phyloP scores from a whole-genome alignment of 2,113 vertebrate species.

The Hipposideros armiger region DNA sequence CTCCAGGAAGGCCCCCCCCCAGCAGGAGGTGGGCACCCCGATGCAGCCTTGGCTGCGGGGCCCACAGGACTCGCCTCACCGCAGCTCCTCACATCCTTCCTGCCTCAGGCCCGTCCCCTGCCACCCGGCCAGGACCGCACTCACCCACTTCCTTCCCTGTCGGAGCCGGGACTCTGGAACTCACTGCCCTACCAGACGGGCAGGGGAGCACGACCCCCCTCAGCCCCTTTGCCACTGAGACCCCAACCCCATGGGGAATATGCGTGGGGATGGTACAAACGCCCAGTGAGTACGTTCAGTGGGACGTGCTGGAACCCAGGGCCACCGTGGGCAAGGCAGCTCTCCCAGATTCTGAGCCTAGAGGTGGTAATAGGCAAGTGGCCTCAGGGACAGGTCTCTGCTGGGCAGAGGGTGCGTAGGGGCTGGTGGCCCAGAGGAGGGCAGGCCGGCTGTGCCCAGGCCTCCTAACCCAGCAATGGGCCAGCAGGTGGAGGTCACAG shows the following conservation, averaged over 20 bases:
- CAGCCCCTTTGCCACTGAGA: fast-evolving
- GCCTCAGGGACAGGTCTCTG: neutral
- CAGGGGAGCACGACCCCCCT: fast-evolving
- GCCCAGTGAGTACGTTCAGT: neutral
- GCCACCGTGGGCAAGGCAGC: fast-evolving
- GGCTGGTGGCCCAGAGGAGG: neutral
- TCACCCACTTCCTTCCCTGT: neutral
- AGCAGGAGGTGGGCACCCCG: neutral
- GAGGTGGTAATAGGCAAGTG: fast-evolving
- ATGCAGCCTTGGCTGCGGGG: too few species aligned
- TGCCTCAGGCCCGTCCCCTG: neutral
- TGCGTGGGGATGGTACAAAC: too few species aligned
- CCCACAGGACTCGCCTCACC: neutral
- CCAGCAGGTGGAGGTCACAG: fast-evolving
- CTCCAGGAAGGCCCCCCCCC: neutral
- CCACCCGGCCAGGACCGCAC: neutral
- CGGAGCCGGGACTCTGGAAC: too few species aligned
- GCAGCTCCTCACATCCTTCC: neutral
- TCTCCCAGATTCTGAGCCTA: neutral
- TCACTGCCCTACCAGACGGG: fast-evolving
- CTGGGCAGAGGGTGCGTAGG: neutral
- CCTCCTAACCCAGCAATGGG: neutral
- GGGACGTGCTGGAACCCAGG: neutral
- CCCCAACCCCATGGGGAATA: neutral
- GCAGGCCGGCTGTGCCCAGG: neutral